Base-by-base conservation (phyloP, 2,113 vertebrate species). In the Oostethus manadensis region DNA sequence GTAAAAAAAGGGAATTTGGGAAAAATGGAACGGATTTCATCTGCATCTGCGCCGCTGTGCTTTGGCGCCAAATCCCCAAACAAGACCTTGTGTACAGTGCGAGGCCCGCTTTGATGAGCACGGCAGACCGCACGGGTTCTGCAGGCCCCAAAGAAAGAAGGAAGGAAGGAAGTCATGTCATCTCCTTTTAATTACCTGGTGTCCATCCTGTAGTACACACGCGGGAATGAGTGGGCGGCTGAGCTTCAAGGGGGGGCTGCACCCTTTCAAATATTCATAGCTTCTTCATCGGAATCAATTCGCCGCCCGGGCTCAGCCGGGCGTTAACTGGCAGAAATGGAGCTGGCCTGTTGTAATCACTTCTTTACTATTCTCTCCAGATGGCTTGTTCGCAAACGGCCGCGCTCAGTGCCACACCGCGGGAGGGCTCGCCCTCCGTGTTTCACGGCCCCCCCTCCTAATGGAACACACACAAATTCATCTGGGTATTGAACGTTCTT, bases 211-310 rank as follows among this genome's bases (percentile, higher is more conserved):
- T 43, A 51, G 61, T 6, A 51, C 45, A 48, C 58, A 51, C 56
- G 58, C 33, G 11, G 23, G 13, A 13, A 29, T 62, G 62, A 40
- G 61, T 61, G 57, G 65, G 68, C 66, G 29, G 66, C 67, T 62
- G 71, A 84, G 86, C 83, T 84, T 76, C 29, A 53, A 82, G 76
- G 73, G 69, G 71, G 71, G 68, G 64, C 58, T 76, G 68, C 53
- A 35, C 73, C 61, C 75, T 80, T 60, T 88, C 87, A 88, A 89
- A 87, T 88, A 88, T 88, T 89, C 84, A 89, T 88, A 86, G 87
- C 82, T 85, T 83, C 86, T 89, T 88, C 84, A 87, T 89, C 87
- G 87, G 87, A 89, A 89, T 88, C 84, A 86, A 83, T 85, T 84
- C 80, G 59, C 81, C 81, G 70, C 77, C 58, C 66, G 71, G 76